Evolutionary conservation across 2,888 invertebrate species (phyloP).

Genomic region (Yponomeuta plumbellus): DNA sequence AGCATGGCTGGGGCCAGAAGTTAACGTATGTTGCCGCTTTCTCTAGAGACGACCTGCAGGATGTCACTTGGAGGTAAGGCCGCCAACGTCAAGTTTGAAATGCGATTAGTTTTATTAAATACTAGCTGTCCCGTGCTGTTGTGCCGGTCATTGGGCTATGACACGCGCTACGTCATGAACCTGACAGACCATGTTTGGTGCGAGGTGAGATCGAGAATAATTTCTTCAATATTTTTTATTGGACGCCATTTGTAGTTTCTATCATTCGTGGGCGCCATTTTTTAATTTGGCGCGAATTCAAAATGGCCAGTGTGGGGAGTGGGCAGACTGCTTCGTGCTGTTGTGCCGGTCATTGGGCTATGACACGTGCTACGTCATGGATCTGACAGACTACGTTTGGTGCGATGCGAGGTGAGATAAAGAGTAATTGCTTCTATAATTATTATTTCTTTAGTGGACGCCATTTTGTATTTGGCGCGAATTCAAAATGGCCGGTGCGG

Average conservation of each 20-base stretch:
- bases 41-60: conserved; percentile 91
- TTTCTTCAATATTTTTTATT: no score
- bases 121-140: no score
- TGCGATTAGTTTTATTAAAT: neutral
- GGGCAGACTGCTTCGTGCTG: conserved; percentile 95
- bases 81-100: conserved; percentile 38
- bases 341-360: conserved; percentile 85
- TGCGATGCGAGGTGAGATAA: conserved; percentile 84
- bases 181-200: conserved; percentile 98
- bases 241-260: no score
- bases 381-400: conserved; percentile 97
- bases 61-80: conserved; percentile 94
- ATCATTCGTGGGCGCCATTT: neutral
- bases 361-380: conserved; percentile 84
- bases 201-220: conserved; percentile 79
- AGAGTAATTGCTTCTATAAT: no score
- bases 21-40: conserved; percentile 92
- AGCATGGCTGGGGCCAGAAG: conserved; percentile 91
- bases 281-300: neutral
- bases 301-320: conserved; percentile 96
- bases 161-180: conserved; percentile 84
- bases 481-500: conserved; percentile 99
- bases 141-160: conserved; percentile 85
- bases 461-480: conserved; percentile 2
- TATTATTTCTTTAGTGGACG: no score